Base-by-base conservation (phyloP, 2,797 vertebrate genomes). In the Mormyrops attenuatus region DNA sequence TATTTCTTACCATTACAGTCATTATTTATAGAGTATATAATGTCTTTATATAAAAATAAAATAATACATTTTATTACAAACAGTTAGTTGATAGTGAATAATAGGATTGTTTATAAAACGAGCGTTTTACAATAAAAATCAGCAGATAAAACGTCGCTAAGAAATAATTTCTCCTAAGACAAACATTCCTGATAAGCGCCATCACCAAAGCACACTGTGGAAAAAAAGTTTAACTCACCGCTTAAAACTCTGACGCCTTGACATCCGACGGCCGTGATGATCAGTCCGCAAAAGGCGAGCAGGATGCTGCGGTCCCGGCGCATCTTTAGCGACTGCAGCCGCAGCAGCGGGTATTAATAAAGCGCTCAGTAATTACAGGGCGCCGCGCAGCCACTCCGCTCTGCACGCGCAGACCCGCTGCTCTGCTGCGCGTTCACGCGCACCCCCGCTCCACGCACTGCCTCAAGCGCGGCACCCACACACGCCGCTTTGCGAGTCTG, bases 71-170 rank as follows among this genome's bases (percentile, higher is more conserved):
- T n/a, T 63, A 26, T 63, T 22, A 63, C 60, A 52, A 52, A 52
- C 11, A 63, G 8, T 63, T 63, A 63, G 73, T 7, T 80, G 13
- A 80, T 7, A 80, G 34, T 34, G 11, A 34, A 15, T 41, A 34
- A 77, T 44, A 80, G 1, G 11, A 80, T 20, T 44, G 11, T 80
- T 80, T 80, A 34, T 80, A 80, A 80, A 77, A 77, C 69, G 34
- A 41, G 26, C 69, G 88, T 89, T 92, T 90, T 91, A 53, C 90
- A 92, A 92, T 90, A 90, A 91, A 80, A 80, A 80, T 5, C 5
- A 6, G 55, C 13, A 80, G 6, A 80, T 80, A 80, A 34, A 80
- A 30, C 15, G 66, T 15, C 55, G 53, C 53, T 20, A 55, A 55
- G 20, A n/a, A 60, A 63, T 22, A 26, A 26, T 63, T 63, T 63